Evolutionary conservation across 2,797 vertebrate genomes (phyloP), one percentile per base, ranked within the genome.

Genomic region (Mus minutoides): DNA sequence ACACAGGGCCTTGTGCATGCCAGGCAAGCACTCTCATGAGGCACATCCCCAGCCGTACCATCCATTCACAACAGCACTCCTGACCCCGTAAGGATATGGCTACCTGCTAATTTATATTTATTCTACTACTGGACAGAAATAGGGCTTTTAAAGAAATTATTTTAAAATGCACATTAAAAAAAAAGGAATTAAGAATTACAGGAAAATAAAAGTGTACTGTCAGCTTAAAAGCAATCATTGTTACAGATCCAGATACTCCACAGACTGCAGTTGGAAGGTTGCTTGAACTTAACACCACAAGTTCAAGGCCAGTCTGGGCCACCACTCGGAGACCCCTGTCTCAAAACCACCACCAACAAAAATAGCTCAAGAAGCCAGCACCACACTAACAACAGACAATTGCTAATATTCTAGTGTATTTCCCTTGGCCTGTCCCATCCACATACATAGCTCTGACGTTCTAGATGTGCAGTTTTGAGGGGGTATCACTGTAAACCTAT

Each of bases 381-480:
- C 26, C 29, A 67, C 10, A 0, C 52, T 29, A 19, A 56, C 37
- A 22, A 67, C 37, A 22, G 40, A 76, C 60, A 8, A 8, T 43
- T 92, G 82, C 76, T 95, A 95, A 84, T 52, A 82, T 96, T 92
- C 86, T 69, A 58, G 40, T 88, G 22, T 78, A 46, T 95, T 96
- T 91, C 78, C 1, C 82, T 86, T 92, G 73, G 7, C 43, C 24
- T 93, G 58, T 90, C 71, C 29, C 22, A 79, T 69, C 67, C 9
- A 7, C 37, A 71, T 11, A 52, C 58, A 31, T 75, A 83, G 60
- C 78, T 91, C 75, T 58, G 46, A 46, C 24, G 54, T 91, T 31
- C 49, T 88, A 2, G 60, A 78, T 34, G 19, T 85, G 16, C 54
- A 89, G 16, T 85, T 88, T 82, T 88, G n/a, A 94, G 62, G 31